Evolutionary conservation across 2,888 invertebrate genomes (phyloP).

Genomic region (Apotomis turbidana): DNA sequence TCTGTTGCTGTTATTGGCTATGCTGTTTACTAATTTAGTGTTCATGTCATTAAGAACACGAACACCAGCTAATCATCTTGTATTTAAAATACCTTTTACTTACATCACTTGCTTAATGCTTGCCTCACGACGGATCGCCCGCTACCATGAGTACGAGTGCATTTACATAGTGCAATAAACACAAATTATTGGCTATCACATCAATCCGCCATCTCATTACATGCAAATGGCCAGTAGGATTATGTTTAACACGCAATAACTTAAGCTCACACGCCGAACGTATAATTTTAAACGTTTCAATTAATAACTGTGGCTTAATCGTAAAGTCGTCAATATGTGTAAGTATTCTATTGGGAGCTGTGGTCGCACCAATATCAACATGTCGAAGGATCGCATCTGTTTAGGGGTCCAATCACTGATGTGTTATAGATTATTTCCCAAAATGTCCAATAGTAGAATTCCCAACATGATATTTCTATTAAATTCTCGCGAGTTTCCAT

Average conservation of each 20-base stretch:
- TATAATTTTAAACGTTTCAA: slow-evolving; percentile 3
- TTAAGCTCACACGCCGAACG: slow-evolving; percentile 12
- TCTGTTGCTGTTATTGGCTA: too few species aligned
- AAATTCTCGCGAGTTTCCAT: too few species aligned
- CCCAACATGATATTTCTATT: too few species aligned
- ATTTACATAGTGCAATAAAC: slow-evolving; percentile 11
- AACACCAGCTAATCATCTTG: too few species aligned
- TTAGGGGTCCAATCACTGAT: too few species aligned
- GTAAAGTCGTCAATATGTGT: background rate
- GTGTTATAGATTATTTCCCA: too few species aligned
- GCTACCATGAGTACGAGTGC: background rate
- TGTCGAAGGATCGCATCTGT: too few species aligned
- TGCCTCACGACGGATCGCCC: background rate
- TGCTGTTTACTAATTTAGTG: too few species aligned
- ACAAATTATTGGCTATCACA: slow-evolving; percentile 13
- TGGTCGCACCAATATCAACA: too few species aligned
- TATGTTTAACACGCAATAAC: slow-evolving; percentile 23
- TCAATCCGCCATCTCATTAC: slow-evolving; percentile 15
- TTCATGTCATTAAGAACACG: too few species aligned
- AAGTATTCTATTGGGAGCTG: too few species aligned
- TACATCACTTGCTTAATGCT: background rate
- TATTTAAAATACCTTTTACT: background rate
- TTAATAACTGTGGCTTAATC: background rate
- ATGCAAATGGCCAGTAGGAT: slow-evolving; percentile 25
- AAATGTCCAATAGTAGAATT: too few species aligned